Conservation (phyloP, 2,113 vertebrate genomes). For the Edolisoma coerulescens region DNA sequence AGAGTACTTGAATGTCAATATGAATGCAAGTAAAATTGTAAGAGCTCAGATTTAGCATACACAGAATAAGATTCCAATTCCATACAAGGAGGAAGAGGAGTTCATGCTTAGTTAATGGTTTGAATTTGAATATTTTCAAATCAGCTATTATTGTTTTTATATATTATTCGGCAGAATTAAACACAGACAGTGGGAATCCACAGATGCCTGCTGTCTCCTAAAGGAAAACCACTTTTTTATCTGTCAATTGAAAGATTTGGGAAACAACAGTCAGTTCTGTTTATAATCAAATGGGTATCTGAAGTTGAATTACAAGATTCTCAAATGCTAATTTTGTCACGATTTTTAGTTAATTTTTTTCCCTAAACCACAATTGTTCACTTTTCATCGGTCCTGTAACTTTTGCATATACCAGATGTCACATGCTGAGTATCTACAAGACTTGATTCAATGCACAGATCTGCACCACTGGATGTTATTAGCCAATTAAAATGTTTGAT, state of each 20-base stretch:
- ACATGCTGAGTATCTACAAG: not conserved
- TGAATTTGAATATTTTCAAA: not conserved
- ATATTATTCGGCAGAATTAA: not conserved
- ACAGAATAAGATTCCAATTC: not conserved
- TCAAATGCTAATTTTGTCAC: not conserved
- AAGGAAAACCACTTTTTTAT: not conserved
- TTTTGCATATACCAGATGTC: not conserved
- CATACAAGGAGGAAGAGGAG: not conserved
- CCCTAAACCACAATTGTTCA: not conserved
- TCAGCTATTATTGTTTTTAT: not conserved
- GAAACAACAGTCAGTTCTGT: not conserved
- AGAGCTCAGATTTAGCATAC: not conserved
- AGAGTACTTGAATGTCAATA: not conserved
- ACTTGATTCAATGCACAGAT: not conserved
- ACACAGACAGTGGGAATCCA: not conserved
- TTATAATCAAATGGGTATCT: not conserved
- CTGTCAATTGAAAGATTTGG: not conserved
- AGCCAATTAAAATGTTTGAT: not conserved
- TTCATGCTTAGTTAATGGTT: not conserved
- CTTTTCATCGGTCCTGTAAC: not conserved
- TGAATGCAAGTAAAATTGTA: not conserved
- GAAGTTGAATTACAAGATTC: not conserved
- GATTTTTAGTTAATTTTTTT: not conserved
- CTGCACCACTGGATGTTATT: not conserved
- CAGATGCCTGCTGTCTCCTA: not conserved